A percentile compares a stretch with the other conserved stretches of the same genome.
Evolutionary conservation across 37 sponge, comb jelly and placozoan species (phyloP).

Genomic region (Mnemiopsis leidyi): DNA sequence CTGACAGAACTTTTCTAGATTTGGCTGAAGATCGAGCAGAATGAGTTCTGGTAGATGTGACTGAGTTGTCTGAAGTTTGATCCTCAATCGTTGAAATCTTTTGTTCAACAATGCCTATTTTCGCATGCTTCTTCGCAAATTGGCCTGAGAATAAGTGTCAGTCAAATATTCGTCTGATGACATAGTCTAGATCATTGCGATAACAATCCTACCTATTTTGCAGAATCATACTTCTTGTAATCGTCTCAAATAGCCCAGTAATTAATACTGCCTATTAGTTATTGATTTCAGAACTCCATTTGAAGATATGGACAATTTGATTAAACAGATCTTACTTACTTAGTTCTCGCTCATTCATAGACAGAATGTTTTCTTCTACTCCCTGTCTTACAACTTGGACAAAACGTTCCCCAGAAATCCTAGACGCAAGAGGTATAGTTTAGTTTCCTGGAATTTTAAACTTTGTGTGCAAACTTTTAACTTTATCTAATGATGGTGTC

Average conservation of each 20-base stretch:
- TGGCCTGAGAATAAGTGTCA: neutral
- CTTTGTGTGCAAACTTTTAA: too few species aligned
- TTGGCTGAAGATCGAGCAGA: neutral
- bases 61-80: neutral
- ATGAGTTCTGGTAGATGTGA: neutral
- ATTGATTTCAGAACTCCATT: too few species aligned
- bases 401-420: constrained; percentile 13
- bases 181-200: too few species aligned
- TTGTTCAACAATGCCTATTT: neutral
- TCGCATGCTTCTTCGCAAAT: constrained; percentile 37
- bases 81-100: neutral
- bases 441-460: too few species aligned
- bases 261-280: too few species aligned
- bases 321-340: neutral
- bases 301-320: too few species aligned
- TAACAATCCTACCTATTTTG: too few species aligned
- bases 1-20: neutral
- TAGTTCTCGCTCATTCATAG: neutral
- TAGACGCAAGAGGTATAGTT: neutral
- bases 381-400: constrained; percentile 1
- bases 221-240: too few species aligned
- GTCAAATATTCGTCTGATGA: too few species aligned
- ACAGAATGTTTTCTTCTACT: constrained; percentile 6
- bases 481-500: too few species aligned
- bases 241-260: too few species aligned